Evolutionary conservation across 2,113 vertebrate species (phyloP), one percentile per base, ranked within the genome.

Genomic region (Lampris incognitus): DNA sequence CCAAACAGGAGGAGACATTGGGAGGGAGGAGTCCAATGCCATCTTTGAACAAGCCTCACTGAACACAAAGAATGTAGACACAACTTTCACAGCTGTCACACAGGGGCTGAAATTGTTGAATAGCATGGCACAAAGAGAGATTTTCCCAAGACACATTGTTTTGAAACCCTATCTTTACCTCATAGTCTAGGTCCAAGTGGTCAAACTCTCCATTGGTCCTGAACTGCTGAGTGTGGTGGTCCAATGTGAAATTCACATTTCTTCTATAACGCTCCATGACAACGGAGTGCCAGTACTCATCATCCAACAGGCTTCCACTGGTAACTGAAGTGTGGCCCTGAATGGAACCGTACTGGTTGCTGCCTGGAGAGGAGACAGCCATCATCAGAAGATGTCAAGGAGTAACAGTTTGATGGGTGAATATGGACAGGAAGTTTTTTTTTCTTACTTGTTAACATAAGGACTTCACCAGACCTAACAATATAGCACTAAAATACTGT

Each of bases 131-230:
- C 24, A 24, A 24, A 24, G 24, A 24, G 24, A 24, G 24, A 24
- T 24, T 24, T 24, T 24, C 24, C 24, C 24, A 24, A 24, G 24
- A 24, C 24, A 24, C 24, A 46, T 46, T 46, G 7, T 46, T 8
- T 51, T 24, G 24, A 24, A 24, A 7, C 1, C 38, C n/a, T 36
- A 7, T 57, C 1, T 67, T 68, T 92, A 99, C 98, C 97, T 99
- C 97, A 6, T 97, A 96, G 88, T 99, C 98, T 63, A 99, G 84
- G 87, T 99, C 98, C 66, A 99, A 88, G 72, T 99, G 97, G 89
- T 98, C 97, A 73, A 99, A 99, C 84, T 99, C 98, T 4, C 98
- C 98, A 0, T 99, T 99, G 65, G 97, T 98, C 84, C 97, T 95
- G 92, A 99, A 98, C 69, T 96, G 96, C 84, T 97, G 96, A 6